Base-by-base conservation (phyloP, 2,113 vertebrate species). In the Theristicus caerulescens region DNA sequence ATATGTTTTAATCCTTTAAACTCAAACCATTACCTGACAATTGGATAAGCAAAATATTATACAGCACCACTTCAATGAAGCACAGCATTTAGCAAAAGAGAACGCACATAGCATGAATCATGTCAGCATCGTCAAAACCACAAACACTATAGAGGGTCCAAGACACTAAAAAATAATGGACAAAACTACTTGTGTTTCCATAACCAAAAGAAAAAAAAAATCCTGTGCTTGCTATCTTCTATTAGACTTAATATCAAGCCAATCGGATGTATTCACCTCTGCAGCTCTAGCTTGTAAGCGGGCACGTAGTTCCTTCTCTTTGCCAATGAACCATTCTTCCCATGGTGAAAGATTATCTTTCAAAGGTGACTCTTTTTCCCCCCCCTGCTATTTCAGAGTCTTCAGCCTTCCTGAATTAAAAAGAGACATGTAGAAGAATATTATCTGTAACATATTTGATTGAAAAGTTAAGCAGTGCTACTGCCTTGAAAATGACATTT, bases 241-340 rank as follows among this genome's bases (percentile, higher is more conserved):
- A 1, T 10, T 44, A 82, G 69, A 82, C 44, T 78, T 72, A 52
- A 66, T 81, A 52, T 51, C 64, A 88, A 47, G 57, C 26, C 27
- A 80, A 26, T 1, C 10, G 12, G 52, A 69, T 36, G 34, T 19
- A 88, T 61, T 98, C 98, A 98, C 99, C 98, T 99, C 98, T 31
- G 98, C 94, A 73, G 98, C 96, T 98, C 97, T 98, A 73, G 97
- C 98, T 55, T 99, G 98, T n/a, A 98, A 85, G 94, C 97, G 98
- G 51, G 97, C 93, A 31, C 99, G 98, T 11, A 99, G 98, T 61
- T 99, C 98, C 97, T 97, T 99, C 89, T 99, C 98, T 97, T 99
- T 99, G 95, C 97, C 98, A 84, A 99, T 96, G 91, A 99, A 98
- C 99, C 99, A 99, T 86, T 98, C 84, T 96, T 99, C 99, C 99